These are phyloP conservation scores for Pseudorhombus dupliciocellatus DNA, from an alignment of 2,113 vertebrate genomes.

Conservation along the genomic window DNA sequence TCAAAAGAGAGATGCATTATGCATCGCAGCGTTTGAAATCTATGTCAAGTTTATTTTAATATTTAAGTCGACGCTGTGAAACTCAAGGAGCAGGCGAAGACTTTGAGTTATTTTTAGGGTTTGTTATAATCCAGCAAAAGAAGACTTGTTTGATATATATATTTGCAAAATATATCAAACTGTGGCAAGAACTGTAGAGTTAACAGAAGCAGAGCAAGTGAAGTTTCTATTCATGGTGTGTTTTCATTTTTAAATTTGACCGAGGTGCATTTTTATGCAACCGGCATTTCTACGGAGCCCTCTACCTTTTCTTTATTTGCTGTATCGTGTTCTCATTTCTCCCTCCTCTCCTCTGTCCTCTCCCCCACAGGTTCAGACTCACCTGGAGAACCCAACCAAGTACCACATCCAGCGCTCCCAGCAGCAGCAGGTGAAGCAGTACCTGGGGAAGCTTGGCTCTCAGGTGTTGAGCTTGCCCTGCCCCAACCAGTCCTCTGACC, in stretches of 20 bases:
- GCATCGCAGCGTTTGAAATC: constrained; percentile 19
- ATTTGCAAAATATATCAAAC: not conserved
- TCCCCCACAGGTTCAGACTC: constrained; percentile 90
- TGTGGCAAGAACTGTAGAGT: not conserved
- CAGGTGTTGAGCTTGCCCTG: constrained; percentile 96
- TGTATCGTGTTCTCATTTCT: not conserved
- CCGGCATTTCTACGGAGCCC: not conserved
- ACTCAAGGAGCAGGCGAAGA: not conserved
- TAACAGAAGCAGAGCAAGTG: not conserved
- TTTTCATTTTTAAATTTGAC: not conserved
- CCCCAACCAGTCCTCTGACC: constrained; percentile 90
- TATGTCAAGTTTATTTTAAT: constrained; percentile 46
- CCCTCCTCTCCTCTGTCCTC: not conserved
- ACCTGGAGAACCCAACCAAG: constrained; percentile 98
- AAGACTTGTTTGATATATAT: not conserved
- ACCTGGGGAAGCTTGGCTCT: constrained; percentile 94
- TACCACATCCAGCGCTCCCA: constrained; percentile 99
- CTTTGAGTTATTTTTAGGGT: constrained; percentile 47
- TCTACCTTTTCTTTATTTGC: not conserved
- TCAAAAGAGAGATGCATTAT: constrained; percentile 29
- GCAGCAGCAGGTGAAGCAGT: constrained; percentile 98
- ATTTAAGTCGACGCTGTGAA: constrained; percentile 9
- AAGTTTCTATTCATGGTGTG: not conserved
- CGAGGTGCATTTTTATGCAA: not conserved
- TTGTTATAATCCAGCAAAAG: constrained; percentile 31